Evolutionary conservation across 2,888 invertebrate species (phyloP).

Genomic region (Eupithecia centaureata): DNA sequence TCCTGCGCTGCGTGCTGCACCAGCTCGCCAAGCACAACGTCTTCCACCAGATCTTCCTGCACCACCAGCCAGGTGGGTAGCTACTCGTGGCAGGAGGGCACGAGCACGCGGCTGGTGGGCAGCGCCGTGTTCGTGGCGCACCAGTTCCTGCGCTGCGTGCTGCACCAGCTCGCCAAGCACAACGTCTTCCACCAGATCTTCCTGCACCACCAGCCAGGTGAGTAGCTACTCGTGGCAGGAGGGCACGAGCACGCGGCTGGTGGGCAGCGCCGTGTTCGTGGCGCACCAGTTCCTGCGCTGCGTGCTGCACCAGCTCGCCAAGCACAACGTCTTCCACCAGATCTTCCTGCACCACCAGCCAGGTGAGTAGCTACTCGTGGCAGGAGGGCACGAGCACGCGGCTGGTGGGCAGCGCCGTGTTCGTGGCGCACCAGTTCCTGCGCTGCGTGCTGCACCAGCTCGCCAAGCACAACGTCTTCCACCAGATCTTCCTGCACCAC

Average conservation of each 20-base stretch:
- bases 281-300: no score
- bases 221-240: no score
- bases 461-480: no score
- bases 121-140: slow-evolving; percentile 97
- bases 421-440: no score
- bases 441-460: background rate
- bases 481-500: no score
- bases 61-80: slow-evolving; percentile 91
- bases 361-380: background rate
- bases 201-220: slow-evolving; percentile 93
- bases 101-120: slow-evolving; percentile 94
- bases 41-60: slow-evolving; percentile 97
- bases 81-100: slow-evolving; percentile 95
- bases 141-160: slow-evolving; percentile 97
- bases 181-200: slow-evolving; percentile 98
- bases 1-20: slow-evolving; percentile 97
- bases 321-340: no score
- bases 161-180: slow-evolving; percentile 98
- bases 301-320: background rate
- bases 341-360: no score
- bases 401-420: no score
- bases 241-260: no score
- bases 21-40: slow-evolving; percentile 98
- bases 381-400: no score
- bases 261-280: no score